Conservation (phyloP, 2,113 vertebrate genomes). For the Numenius arquata region DNA sequence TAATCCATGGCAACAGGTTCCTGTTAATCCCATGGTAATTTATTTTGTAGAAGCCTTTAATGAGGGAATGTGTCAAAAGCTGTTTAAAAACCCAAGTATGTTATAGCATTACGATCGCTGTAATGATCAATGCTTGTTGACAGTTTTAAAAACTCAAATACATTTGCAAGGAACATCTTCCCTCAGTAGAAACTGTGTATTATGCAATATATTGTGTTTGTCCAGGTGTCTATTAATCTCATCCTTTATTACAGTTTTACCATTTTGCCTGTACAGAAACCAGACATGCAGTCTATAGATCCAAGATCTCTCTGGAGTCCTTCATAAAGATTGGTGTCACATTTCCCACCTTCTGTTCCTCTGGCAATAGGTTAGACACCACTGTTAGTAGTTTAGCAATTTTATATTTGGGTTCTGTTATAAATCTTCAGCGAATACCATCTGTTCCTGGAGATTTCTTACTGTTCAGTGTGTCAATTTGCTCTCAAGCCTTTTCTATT, state of each 20-base stretch:
- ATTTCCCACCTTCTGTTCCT: slow-evolving; percentile 56
- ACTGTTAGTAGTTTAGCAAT: not conserved
- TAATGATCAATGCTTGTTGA: not conserved
- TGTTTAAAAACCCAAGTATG: not conserved
- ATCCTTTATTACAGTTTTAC: not conserved
- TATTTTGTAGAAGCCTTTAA: slow-evolving; percentile 2
- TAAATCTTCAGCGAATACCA: slow-evolving; percentile 58
- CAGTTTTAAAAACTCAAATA: not conserved
- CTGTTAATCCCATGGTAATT: not conserved
- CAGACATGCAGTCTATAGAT: not conserved
- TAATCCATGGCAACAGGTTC: not conserved
- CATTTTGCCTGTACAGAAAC: not conserved
- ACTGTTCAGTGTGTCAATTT: slow-evolving; percentile 41
- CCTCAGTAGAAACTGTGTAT: not conserved
- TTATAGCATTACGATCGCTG: not conserved
- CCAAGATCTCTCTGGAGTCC: slow-evolving; percentile 29
- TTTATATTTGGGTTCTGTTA: slow-evolving; percentile 48
- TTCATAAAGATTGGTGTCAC: slow-evolving; percentile 53
- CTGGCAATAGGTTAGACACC: slow-evolving; percentile 49
- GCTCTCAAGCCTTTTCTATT: slow-evolving; percentile 54
- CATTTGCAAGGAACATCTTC: not conserved
- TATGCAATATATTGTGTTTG: not conserved
- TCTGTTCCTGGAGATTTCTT: slow-evolving; percentile 63
- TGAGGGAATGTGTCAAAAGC: not conserved
- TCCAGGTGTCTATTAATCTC: not conserved